Base-by-base conservation (phyloP, 2,113 vertebrate species). In the Grammatotria lemairii region DNA sequence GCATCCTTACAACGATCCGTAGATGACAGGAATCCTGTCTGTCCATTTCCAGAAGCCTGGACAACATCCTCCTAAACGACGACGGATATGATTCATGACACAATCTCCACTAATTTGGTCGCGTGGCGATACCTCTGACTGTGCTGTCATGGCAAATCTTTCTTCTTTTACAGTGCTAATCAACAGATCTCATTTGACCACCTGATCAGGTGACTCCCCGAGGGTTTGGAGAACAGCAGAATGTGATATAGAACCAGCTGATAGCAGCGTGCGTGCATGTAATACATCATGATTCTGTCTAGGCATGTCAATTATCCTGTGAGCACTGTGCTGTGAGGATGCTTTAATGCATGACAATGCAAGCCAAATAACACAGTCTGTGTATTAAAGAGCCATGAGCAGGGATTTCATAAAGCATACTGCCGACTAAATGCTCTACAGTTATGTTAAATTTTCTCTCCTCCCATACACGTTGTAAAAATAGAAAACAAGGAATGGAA, bases 31-130 rank as follows among this genome's bases (percentile, higher is more conserved):
- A 85, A 89, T 55, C 83, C 82, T 81, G 78, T 89, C 91, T 35
- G 70, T 91, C 81, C 49, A 58, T 89, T 93, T 90, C 89, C 86
- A 82, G 70, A 58, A 88, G 73, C 85, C 79, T 21, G 83, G 91
- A 91, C 90, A 85, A 89, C 93, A 91, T 91, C 88, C 81, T 73
- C 85, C 89, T 80, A 84, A 92, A 92, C 33, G 86, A 88, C 82
- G 80, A 94, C 2, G 88, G 84, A 85, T 84, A 87, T 93, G 86
- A 95, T 95, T 95, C 94, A 95, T 81, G 90, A 93, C 86, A 81
- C 84, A 68, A 81, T 90, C 89, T 53, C 42, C 51, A 26, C 80
- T 94, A 91, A 95, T 95, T 89, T 54, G 80, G 9, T 47, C 14
- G 53, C 80, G 47, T 82, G 85, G 90, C 84, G 28, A 86, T 75